Conservation (phyloP, 2,113 vertebrate species). For the Philantomba maxwellii region DNA sequence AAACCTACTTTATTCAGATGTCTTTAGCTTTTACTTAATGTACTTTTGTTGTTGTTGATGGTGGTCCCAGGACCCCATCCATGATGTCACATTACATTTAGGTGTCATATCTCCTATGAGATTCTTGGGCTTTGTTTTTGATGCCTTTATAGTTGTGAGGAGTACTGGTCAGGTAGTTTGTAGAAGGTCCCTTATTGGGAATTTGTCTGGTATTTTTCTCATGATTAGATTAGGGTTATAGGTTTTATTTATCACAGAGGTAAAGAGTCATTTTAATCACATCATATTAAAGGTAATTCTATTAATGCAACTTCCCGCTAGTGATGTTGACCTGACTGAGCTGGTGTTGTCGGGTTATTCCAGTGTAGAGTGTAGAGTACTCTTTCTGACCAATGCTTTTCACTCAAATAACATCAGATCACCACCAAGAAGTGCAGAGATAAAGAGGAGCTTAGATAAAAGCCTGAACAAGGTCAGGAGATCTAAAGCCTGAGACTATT, state of each 20-base stretch:
- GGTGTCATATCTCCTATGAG: not conserved
- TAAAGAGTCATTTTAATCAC: not conserved
- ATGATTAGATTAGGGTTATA: not conserved
- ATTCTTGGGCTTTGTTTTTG: not conserved
- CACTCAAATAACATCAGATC: not conserved
- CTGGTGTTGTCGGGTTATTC: not conserved
- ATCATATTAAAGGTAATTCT: not conserved
- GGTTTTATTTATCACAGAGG: not conserved
- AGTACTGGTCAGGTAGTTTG: not conserved
- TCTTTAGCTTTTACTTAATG: not conserved
- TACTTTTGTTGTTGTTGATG: not conserved
- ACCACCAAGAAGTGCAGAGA: not conserved
- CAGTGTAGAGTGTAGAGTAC: not conserved
- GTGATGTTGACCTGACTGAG: not conserved
- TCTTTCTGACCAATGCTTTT: not conserved
- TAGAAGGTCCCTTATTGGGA: not conserved
- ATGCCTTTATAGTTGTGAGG: not conserved
- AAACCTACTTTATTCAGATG: not conserved
- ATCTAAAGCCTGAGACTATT: not conserved
- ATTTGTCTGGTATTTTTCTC: not conserved
- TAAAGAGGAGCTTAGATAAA: constrained; percentile 5
- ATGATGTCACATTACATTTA: not conserved
- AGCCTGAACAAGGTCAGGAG: not conserved
- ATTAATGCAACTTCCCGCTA: not conserved
- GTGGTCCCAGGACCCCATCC: not conserved